phyloP scores from a whole-genome alignment of 2,888 invertebrate species.

The Griposia aprilina region DNA sequence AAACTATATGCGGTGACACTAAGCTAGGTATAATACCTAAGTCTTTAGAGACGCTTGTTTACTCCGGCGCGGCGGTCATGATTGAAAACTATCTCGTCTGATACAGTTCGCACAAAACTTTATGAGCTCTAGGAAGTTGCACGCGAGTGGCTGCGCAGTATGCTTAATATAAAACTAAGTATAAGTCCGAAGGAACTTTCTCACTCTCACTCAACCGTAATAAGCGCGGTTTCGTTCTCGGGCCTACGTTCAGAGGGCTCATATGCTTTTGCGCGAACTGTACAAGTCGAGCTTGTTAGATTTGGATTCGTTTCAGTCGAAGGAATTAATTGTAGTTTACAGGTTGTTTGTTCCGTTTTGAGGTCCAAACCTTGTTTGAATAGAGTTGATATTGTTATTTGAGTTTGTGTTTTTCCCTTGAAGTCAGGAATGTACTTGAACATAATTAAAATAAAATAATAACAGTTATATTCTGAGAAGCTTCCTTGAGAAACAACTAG shows the following conservation, averaged over 20 bases:
- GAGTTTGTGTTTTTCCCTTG: neutral
- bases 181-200: no score
- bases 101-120: no score
- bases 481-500: no score
- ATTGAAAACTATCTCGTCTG: neutral
- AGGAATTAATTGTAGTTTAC: neutral
- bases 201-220: no score
- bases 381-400: neutral
- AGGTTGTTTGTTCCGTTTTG: neutral
- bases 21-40: neutral
- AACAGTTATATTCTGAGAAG: no score
- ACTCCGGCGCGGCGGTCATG: neutral
- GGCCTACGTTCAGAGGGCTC: no score
- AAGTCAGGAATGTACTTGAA: neutral
- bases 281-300: neutral
- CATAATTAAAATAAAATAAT: no score
- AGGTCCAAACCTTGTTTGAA: neutral
- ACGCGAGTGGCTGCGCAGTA: no score
- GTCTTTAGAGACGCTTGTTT: neutral
- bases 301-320: neutral
- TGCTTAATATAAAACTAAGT: no score
- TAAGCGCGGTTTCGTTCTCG: no score
- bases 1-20: neutral
- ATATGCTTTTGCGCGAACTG: no score
- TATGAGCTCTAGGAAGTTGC: no score